Conservation (phyloP, 2,797 vertebrate species). For the Premnoplex brunnescens region DNA sequence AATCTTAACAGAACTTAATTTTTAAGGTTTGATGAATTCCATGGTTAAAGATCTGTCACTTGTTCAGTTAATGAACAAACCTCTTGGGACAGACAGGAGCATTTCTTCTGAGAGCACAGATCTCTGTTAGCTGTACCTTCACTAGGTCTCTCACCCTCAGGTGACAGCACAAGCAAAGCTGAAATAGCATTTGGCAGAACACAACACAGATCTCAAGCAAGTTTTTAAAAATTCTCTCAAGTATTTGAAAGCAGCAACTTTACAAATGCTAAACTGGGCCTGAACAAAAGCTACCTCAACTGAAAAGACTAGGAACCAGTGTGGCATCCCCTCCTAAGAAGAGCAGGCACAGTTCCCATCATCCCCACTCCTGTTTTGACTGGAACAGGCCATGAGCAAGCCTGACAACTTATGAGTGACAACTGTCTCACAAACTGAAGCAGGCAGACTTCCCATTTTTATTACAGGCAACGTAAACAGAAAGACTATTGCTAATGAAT, state of each 20-base stretch:
- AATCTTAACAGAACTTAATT: neutral
- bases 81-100: neutral
- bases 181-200: neutral
- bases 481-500: neutral
- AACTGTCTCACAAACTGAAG: neutral
- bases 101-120: neutral
- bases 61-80: neutral
- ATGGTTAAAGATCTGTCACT: neutral
- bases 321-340: neutral
- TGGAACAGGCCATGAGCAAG: neutral
- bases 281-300: neutral
- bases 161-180: neutral
- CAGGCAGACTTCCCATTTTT: neutral
- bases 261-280: neutral
- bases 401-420: neutral
- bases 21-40: neutral
- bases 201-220: neutral
- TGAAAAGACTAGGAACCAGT: neutral
- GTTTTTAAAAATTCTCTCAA: neutral
- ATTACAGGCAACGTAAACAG: neutral
- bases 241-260: neutral
- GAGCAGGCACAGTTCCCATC: neutral
- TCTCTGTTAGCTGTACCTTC: neutral
- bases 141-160: neutral
- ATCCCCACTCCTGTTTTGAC: rapidly evolving